Evolutionary conservation across 2,113 vertebrate genomes (phyloP).

Genomic region (Campylorhamphus procurvoides): DNA sequence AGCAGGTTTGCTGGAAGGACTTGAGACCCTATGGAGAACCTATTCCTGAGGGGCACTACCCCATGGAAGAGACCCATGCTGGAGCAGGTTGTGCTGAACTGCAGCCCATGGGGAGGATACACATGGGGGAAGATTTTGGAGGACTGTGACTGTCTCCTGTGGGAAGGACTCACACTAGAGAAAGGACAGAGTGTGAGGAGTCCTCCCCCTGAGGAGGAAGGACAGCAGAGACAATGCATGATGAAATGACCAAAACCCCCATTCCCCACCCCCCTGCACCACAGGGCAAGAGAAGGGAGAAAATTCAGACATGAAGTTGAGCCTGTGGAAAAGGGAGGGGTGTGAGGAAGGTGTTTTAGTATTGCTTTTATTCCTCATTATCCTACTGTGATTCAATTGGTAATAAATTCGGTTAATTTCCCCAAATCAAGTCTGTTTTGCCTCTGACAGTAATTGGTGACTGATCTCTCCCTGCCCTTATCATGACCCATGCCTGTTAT

Average conservation of each 20-base stretch:
- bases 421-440: neutral
- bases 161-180: neutral
- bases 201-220: neutral
- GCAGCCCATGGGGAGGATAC: neutral
- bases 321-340: neutral
- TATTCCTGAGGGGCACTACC: neutral
- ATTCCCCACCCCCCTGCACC: neutral
- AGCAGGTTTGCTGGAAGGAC: neutral
- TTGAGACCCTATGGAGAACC: neutral
- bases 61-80: neutral
- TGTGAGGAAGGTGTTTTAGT: neutral
- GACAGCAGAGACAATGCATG: neutral
- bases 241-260: neutral
- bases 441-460: fast-evolving
- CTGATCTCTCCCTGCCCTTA: neutral
- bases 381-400: neutral
- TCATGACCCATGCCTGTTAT: fast-evolving
- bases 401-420: neutral
- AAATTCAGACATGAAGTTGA: neutral
- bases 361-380: neutral
- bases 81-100: neutral
- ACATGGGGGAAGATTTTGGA: neutral
- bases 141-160: neutral
- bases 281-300: neutral
- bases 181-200: neutral